Evolutionary conservation across 2,113 vertebrate genomes (phyloP), one percentile per base, ranked within the genome.

Genomic region (Chloebia gouldiae): DNA sequence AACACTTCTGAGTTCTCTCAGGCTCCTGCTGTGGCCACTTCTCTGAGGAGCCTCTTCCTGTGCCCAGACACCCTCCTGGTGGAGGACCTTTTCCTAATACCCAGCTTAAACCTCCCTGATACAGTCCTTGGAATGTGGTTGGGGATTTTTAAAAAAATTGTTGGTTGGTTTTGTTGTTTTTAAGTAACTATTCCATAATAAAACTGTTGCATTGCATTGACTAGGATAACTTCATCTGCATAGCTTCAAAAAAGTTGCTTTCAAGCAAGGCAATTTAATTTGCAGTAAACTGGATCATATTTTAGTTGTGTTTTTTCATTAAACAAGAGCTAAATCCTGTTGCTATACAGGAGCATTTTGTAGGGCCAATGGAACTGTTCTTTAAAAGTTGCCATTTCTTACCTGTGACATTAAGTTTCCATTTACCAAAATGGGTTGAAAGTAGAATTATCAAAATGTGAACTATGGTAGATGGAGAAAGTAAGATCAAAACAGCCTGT

Each of bases 1-100:
- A 33, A 28, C 1, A 2, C 7, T 49, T 11, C 6, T 28, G 63
- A 69, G 2, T 18, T 63, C 25, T 76, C 8, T 33, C 54, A 69
- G 31, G 6, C 54, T 76, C 9, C 2, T 61, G 25, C 30, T 82
- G 21, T 42, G 47, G 23, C 10, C 54, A 11, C 21, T 76, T 2
- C n/a, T 5, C 14, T 54, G 12, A 35, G 14, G 11, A 76, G 16
- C 16, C 66, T 61, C 23, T 57, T 42, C 71, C 37, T 59, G 39
- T 53, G 28, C 30, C 20, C 7, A 54, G 0, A 2, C 30, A 69
- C 8, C 7, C 20, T 25, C 18, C 10, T 35, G n/a, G 11, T 19
- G 11, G 40, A 69, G 2, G 69, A 42, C 15, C 17, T 54, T 35
- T 54, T 54, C 17, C 21, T 33, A 1, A 31, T 49, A 49, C 3